A percentile compares a stretch with the other conserved stretches of the same genome.
phyloP scores from a whole-genome alignment of 1,140 invertebrate genomes.

The Saccostrea glomerata region DNA sequence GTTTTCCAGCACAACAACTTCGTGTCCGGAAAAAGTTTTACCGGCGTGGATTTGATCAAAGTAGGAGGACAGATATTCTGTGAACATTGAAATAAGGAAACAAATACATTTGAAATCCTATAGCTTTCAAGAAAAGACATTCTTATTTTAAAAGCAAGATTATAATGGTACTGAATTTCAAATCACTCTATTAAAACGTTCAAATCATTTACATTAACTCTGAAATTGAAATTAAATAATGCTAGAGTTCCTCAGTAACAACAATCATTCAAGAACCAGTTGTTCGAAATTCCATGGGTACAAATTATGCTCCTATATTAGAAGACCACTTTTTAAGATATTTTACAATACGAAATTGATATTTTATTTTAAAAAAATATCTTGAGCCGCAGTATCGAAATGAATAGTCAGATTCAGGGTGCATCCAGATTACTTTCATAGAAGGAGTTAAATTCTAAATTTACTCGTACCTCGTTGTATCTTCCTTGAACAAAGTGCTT shows the following conservation, averaged over 20 bases:
- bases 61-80: constrained; percentile 30
- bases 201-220: not conserved
- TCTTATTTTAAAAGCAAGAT: not conserved
- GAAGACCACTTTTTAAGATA: too few relatives aligned
- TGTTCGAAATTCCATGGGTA: too few relatives aligned
- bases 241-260: not conserved
- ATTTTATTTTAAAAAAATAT: too few relatives aligned
- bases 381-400: too few relatives aligned
- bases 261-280: too few relatives aligned
- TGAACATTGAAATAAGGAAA: not conserved
- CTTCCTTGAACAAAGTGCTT: constrained; percentile 18
- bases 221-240: too few relatives aligned
- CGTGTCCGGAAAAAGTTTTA: not conserved
- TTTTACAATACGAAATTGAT: too few relatives aligned
- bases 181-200: not conserved
- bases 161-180: not conserved
- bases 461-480: not conserved
- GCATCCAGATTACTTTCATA: too few relatives aligned
- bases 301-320: too few relatives aligned
- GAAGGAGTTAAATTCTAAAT: not conserved
- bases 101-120: not conserved
- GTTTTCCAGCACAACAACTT: not conserved
- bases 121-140: not conserved
- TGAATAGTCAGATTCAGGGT: too few relatives aligned
- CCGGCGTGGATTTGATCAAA: not conserved